Conservation (phyloP, 2,113 vertebrate species). For the Oceanites oceanicus region DNA sequence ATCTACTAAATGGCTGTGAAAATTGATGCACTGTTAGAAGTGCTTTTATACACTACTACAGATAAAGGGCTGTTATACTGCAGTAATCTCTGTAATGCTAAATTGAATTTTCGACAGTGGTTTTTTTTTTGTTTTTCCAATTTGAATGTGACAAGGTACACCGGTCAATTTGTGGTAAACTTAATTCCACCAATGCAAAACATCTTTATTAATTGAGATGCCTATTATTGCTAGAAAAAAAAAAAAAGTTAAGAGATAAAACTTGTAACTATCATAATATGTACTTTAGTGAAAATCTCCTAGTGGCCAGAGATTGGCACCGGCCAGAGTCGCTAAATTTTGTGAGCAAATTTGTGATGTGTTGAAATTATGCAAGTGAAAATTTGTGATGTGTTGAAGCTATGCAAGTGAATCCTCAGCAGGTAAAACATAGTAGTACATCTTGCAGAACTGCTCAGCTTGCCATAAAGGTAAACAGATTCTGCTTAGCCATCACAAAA, state of each 20-base stretch:
- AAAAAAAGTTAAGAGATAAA: neutral
- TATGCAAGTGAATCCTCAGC: neutral
- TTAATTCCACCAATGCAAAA: conserved; percentile 59
- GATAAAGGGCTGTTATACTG: conserved; percentile 68
- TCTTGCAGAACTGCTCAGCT: neutral
- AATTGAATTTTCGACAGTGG: conserved; percentile 73
- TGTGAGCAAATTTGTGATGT: neutral
- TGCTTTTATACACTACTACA: conserved; percentile 73
- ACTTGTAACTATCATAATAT: neutral
- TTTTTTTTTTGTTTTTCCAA: conserved; percentile 53
- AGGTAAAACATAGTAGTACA: neutral
- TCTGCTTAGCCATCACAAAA: neutral
- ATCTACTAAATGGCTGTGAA: conserved; percentile 84
- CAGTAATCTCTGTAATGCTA: conserved; percentile 69
- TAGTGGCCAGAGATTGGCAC: neutral
- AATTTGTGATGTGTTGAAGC: neutral
- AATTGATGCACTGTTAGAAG: conserved; percentile 79
- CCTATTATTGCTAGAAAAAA: neutral
- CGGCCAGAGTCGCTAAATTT: neutral
- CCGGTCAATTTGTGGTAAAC: conserved; percentile 43
- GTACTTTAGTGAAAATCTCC: neutral
- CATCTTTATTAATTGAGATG: conserved; percentile 58
- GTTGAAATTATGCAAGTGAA: neutral
- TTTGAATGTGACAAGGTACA: conserved; percentile 59
- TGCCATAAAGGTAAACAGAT: neutral